These are phyloP conservation scores for Catagonus wagneri DNA, from an alignment of 2,113 vertebrate species.

Conservation along the genomic window DNA sequence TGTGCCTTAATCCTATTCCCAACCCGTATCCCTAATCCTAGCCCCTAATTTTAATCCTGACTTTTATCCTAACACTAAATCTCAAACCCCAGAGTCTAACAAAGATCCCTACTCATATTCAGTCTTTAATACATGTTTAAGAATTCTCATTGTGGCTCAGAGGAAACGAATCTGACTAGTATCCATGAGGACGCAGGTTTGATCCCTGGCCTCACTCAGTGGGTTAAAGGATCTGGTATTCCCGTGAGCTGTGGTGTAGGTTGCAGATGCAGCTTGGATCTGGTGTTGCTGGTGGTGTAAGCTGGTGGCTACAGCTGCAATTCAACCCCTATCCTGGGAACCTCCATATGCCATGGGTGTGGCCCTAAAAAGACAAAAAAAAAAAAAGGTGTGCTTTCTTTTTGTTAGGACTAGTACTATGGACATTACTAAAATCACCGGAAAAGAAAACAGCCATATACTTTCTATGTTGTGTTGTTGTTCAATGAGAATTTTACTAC, in stretches of 20 bases:
- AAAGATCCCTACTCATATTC: not conserved
- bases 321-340: no score
- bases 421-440: not conserved
- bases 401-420: not conserved
- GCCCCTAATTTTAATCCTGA: not conserved
- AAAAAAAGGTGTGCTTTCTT: not conserved
- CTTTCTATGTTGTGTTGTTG: conserved; percentile 11
- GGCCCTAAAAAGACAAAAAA: no score
- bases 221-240: no score
- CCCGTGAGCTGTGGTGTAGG: no score
- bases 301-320: no score
- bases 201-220: no score
- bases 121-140: not conserved
- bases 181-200: no score
- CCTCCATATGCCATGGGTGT: no score
- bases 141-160: no score
- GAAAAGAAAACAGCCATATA: not conserved
- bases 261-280: no score
- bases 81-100: not conserved
- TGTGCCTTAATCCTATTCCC: not conserved
- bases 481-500: conserved; percentile 12
- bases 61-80: not conserved
- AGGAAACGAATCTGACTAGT: no score
- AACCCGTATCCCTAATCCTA: not conserved
- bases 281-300: no score